Evolutionary conservation across 2,888 invertebrate genomes (phyloP).

Genomic region (Serrognathus titanus): DNA sequence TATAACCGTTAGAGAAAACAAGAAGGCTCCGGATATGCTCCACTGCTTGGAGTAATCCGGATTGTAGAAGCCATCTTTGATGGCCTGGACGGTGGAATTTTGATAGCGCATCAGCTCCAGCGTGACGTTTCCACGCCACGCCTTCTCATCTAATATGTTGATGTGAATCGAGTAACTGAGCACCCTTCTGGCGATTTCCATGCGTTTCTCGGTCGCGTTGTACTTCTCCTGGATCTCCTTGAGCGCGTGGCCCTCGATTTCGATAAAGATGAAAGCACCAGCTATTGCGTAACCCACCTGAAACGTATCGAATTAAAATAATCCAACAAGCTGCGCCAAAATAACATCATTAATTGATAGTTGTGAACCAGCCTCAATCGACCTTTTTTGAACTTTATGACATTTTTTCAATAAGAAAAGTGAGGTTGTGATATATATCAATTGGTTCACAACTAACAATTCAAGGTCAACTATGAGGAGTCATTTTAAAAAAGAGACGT

Average conservation of each 20-base stretch:
- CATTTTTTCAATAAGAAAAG: too few relatives aligned
- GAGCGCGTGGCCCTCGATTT: conserved; percentile 62
- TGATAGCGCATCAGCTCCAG: conserved; percentile 61
- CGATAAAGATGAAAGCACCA: conserved; percentile 89
- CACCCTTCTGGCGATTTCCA: conserved; percentile 61
- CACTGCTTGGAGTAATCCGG: conserved; percentile 68
- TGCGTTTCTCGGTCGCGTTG: conserved; percentile 58
- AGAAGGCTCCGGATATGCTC: conserved; percentile 88
- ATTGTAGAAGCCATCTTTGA: conserved; percentile 54
- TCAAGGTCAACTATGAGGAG: too few relatives aligned
- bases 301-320: conserved; percentile 12
- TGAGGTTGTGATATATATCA: too few relatives aligned
- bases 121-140: conserved; percentile 52
- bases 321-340: neutral
- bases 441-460: too few relatives aligned
- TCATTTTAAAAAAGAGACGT: too few relatives aligned
- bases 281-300: conserved; percentile 69
- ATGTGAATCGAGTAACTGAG: conserved; percentile 73
- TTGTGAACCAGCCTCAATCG: too few relatives aligned
- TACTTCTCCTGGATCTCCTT: conserved; percentile 35
- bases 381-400: too few relatives aligned
- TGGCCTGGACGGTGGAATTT: conserved; percentile 41
- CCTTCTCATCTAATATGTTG: conserved; percentile 71
- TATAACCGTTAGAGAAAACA: conserved; percentile 92
- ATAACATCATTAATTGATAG: too few relatives aligned